These are phyloP conservation scores for Cassiopea xamachana DNA, from an alignment of 30 jellyfish, hydroid and myxozoan genomes.

Conservation along the genomic window DNA sequence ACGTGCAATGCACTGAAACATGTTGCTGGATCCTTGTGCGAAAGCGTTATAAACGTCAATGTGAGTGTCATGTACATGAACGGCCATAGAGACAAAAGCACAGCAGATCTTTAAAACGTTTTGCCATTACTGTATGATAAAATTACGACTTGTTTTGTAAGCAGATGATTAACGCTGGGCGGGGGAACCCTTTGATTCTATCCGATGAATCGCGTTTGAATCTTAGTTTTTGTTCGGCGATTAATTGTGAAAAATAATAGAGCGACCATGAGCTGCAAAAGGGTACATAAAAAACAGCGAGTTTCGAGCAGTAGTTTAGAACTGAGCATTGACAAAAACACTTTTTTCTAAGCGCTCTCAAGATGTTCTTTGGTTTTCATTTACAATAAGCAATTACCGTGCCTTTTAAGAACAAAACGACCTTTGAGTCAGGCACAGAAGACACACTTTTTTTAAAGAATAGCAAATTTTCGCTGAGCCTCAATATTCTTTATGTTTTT, in stretches of 20 bases:
- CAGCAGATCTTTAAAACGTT: too few species aligned
- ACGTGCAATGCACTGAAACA: too few species aligned
- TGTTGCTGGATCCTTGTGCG: too few species aligned
- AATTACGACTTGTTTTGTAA: not conserved
- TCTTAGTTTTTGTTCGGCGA: not conserved
- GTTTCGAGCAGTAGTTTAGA: not conserved
- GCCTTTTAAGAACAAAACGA: not conserved
- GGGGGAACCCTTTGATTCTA: not conserved
- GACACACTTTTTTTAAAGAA: too few species aligned
- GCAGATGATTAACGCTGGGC: not conserved
- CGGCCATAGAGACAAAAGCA: too few species aligned
- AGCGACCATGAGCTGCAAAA: too few species aligned
- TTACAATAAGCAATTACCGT: not conserved
- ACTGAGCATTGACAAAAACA: not conserved
- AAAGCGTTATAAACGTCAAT: too few species aligned
- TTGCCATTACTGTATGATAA: too few species aligned
- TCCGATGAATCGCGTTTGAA: not conserved
- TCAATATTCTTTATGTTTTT: too few species aligned
- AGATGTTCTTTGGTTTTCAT: not conserved
- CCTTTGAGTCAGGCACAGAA: not conserved
- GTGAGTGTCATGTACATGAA: too few species aligned
- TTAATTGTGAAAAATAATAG: too few species aligned
- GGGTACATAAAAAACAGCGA: not conserved
- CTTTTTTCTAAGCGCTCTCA: not conserved
- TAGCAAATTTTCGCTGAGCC: too few species aligned